Percentiles rank a stretch among this genome's conserved stretches.
These are phyloP conservation scores for Rhea americana DNA, from an alignment of 2,113 vertebrate genomes.

Conservation along the genomic window DNA sequence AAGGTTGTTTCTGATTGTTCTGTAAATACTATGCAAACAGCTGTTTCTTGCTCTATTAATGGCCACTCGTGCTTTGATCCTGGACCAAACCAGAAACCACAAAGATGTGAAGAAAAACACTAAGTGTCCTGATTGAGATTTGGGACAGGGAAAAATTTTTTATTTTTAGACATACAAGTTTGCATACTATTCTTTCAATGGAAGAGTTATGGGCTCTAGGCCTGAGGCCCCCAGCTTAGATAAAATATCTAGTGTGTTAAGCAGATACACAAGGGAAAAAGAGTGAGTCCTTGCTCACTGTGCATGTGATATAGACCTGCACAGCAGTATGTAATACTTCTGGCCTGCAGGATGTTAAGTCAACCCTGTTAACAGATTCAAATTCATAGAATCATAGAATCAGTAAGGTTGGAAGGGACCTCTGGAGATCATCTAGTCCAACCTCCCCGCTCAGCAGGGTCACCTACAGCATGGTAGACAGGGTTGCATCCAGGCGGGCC, in stretches of 20 bases:
- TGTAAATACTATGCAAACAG: neutral
- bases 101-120: neutral
- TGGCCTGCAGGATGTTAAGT: neutral
- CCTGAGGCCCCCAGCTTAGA: neutral
- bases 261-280: neutral
- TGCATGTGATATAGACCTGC: neutral
- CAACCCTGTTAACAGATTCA: accelerated
- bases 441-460: too few relatives aligned
- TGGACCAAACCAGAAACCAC: neutral
- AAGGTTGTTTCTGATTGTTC: neutral
- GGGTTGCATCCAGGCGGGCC: too few relatives aligned
- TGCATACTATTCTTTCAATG: neutral
- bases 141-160: neutral
- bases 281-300: neutral
- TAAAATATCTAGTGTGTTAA: neutral
- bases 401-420: too few relatives aligned
- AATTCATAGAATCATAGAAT: neutral
- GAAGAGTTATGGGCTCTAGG: neutral
- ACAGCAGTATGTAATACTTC: accelerated
- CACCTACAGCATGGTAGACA: too few relatives aligned
- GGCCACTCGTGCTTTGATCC: neutral
- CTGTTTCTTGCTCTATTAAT: neutral
- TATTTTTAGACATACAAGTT: neutral
- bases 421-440: too few relatives aligned
- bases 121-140: neutral